These are phyloP conservation scores for Polyommatus iphigenia DNA, from an alignment of 2,888 invertebrate genomes.

Conservation along the genomic window DNA sequence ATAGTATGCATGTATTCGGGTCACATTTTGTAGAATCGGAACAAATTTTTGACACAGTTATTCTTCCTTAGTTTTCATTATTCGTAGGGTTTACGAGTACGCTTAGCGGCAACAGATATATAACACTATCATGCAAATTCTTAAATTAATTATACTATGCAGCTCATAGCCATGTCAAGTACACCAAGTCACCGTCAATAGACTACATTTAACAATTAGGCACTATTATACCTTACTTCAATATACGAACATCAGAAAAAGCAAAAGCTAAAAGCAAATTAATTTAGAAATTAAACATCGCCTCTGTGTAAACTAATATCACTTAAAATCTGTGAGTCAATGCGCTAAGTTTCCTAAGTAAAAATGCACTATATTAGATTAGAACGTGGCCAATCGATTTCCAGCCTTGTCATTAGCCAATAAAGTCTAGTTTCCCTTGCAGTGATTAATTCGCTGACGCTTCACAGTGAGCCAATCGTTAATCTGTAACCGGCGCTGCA, in stretches of 20 bases:
- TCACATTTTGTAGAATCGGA: too few relatives aligned
- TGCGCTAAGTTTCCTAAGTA: conserved; percentile 10
- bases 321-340: neutral
- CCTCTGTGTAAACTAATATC: neutral
- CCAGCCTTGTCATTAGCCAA: neutral
- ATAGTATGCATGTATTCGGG: too few relatives aligned
- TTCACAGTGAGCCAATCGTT: conserved; percentile 4
- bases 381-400: neutral
- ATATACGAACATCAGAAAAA: neutral
- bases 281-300: neutral
- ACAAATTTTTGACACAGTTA: too few relatives aligned
- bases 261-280: neutral
- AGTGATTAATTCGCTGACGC: neutral
- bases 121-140: too few relatives aligned
- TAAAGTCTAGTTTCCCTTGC: conserved; percentile 11
- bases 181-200: too few relatives aligned
- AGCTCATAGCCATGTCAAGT: too few relatives aligned
- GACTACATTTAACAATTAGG: too few relatives aligned
- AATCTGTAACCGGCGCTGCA: conserved; percentile 4
- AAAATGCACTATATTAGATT: conserved; percentile 11
- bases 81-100: too few relatives aligned
- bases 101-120: too few relatives aligned
- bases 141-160: too few relatives aligned
- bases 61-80: too few relatives aligned
- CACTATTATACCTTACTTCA: neutral